Evolutionary conservation across 2,113 vertebrate species (phyloP).

Genomic region (Myiozetetes cayanensis): DNA sequence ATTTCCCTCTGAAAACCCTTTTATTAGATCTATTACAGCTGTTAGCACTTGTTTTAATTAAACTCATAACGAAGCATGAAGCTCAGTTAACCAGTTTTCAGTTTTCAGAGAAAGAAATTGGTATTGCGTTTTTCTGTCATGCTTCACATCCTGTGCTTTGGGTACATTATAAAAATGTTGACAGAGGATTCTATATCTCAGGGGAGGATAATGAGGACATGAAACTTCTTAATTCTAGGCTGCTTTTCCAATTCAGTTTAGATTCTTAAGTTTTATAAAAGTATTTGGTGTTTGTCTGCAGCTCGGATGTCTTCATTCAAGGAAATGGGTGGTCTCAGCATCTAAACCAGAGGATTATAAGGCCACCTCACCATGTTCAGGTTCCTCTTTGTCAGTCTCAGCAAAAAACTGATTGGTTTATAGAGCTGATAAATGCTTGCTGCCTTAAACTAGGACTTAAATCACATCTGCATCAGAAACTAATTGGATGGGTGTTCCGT

Average conservation of each 20-base stretch:
- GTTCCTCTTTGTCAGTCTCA: background rate
- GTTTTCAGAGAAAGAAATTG: background rate
- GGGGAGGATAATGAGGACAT: background rate
- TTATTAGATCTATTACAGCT: background rate
- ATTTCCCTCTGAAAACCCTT: background rate
- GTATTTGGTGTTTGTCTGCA: background rate
- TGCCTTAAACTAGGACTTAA: background rate
- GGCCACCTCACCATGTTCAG: background rate
- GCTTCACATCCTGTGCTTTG: background rate
- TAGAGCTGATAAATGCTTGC: background rate
- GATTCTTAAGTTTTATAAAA: background rate
- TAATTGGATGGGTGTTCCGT: background rate
- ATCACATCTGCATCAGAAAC: background rate
- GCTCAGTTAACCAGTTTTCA: slow-evolving; percentile 2
- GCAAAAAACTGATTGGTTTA: background rate
- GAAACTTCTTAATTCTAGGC: background rate
- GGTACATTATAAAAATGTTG: background rate
- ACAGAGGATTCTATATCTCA: background rate
- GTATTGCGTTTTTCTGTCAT: background rate
- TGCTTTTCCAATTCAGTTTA: background rate
- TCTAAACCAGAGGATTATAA: background rate
- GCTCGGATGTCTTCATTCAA: background rate
- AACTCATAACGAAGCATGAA: background rate
- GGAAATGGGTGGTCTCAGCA: background rate
- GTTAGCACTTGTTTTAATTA: slow-evolving; percentile 39